These are phyloP conservation scores for Noctua fimbriata DNA, from an alignment of 2,888 invertebrate species.

Conservation along the genomic window DNA sequence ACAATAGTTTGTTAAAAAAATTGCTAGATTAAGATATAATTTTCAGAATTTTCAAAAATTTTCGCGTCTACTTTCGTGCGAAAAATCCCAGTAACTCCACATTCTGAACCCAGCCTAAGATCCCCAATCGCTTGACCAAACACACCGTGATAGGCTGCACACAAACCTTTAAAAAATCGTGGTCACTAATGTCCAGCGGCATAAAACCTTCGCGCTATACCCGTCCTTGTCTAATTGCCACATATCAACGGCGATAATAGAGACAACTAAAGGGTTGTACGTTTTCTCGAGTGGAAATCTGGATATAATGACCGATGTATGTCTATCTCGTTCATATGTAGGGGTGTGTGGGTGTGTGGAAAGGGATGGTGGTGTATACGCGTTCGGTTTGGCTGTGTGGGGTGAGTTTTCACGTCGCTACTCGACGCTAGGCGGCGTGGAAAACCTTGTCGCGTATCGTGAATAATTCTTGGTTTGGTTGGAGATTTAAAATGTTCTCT, in stretches of 20 bases:
- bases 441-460: constrained; percentile 61
- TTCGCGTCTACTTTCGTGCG: neutral
- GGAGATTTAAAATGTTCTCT: constrained; percentile 50
- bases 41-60: neutral
- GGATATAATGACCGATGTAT: constrained; percentile 82
- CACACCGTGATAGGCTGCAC: constrained; percentile 82
- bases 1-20: no score
- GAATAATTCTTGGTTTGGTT: constrained; percentile 44
- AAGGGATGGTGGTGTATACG: constrained; percentile 82
- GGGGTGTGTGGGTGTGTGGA: constrained; percentile 83
- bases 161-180: constrained; percentile 76
- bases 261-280: constrained; percentile 86
- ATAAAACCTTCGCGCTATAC: constrained; percentile 75
- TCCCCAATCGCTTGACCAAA: constrained; percentile 78
- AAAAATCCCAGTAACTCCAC: neutral
- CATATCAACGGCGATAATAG: constrained; percentile 81
- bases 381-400: constrained; percentile 74
- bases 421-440: constrained; percentile 88
- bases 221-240: constrained; percentile 80
- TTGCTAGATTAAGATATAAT: neutral
- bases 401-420: constrained; percentile 80
- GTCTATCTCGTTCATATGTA: constrained; percentile 88
- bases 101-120: constrained; percentile 64
- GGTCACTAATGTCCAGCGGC: constrained; percentile 85
- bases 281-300: constrained; percentile 86